phyloP scores from a whole-genome alignment of 2,888 invertebrate species.

The Pterostichus niger region DNA sequence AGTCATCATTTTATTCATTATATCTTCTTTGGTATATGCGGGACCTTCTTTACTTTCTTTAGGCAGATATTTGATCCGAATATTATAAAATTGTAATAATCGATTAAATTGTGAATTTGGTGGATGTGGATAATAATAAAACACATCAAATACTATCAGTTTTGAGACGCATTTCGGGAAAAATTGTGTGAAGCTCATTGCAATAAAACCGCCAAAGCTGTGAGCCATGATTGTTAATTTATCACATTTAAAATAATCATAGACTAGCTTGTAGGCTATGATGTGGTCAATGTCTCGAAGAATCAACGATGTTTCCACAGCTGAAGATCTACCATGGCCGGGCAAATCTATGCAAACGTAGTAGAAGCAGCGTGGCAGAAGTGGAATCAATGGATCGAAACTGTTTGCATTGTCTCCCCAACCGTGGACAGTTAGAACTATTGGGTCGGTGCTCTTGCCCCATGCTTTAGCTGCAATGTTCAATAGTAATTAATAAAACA shows the following conservation, averaged over 20 bases:
- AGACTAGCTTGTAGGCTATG: slow-evolving; percentile 69
- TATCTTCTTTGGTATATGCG: slow-evolving; percentile 76
- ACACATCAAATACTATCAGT: slow-evolving; percentile 74
- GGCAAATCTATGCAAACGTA: slow-evolving; percentile 78
- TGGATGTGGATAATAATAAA: slow-evolving; percentile 68
- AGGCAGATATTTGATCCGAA: slow-evolving; percentile 8
- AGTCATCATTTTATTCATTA: slow-evolving; percentile 77
- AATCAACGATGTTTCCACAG: slow-evolving; percentile 72
- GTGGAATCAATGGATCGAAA: slow-evolving; percentile 78
- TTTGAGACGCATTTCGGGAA: slow-evolving; percentile 74
- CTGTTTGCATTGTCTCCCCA: slow-evolving; percentile 79
- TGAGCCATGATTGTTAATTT: slow-evolving; percentile 71
- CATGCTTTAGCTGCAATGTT: slow-evolving; percentile 79
- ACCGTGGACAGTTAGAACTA: slow-evolving; percentile 80
- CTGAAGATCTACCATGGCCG: slow-evolving; percentile 79
- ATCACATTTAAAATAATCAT: slow-evolving; percentile 66
- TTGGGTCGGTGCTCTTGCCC: slow-evolving; percentile 78
- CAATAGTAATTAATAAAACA: no score
- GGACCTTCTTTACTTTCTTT: slow-evolving; percentile 6
- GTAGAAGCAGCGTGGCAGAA: slow-evolving; percentile 75
- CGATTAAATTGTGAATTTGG: not conserved
- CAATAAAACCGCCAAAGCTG: slow-evolving; percentile 77
- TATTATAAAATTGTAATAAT: not conserved
- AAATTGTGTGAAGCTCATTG: slow-evolving; percentile 71
- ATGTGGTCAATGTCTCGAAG: slow-evolving; percentile 72